Evolutionary conservation across 2,113 vertebrate species (phyloP).

Genomic region (Anarrhichthys ocellatus): DNA sequence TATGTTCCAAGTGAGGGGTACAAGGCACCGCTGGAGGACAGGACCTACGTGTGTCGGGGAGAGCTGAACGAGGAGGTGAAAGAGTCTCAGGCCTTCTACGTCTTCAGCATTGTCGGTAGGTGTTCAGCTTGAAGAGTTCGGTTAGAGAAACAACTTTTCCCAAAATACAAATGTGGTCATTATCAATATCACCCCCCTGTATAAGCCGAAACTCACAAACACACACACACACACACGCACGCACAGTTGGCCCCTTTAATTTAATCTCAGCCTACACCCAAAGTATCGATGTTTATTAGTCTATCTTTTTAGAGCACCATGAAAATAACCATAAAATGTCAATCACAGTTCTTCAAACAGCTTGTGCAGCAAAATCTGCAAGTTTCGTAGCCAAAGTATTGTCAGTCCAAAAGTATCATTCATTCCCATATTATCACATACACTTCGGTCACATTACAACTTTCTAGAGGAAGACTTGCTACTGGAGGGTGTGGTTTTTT

Average conservation of each 20-base stretch:
- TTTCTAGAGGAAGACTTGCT: no score
- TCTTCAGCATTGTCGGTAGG: conserved; percentile 90
- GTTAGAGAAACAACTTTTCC: not conserved
- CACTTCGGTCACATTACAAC: not conserved
- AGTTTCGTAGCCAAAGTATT: not conserved
- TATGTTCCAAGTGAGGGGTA: conserved; percentile 91
- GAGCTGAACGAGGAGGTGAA: conserved; percentile 85
- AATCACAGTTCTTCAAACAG: conserved; percentile 8
- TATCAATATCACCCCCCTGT: not conserved
- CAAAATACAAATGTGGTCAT: conserved; percentile 15
- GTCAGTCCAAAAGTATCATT: conserved; percentile 1
- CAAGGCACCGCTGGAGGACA: conserved; percentile 89
- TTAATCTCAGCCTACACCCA: conserved; percentile 28
- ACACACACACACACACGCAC: not conserved
- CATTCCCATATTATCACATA: not conserved
- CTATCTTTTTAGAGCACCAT: conserved; percentile 20
- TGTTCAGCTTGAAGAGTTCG: conserved; percentile 4
- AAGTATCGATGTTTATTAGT: conserved; percentile 44
- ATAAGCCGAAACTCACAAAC: conserved; percentile 14
- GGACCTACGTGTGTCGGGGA: conserved; percentile 90
- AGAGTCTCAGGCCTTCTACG: conserved; percentile 86
- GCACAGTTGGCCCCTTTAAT: conserved; percentile 10
- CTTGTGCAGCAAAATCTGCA: not conserved
- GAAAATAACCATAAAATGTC: conserved; percentile 31
- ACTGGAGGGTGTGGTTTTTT: not conserved